phyloP scores from a whole-genome alignment of 1,140 invertebrate genomes.

The Arctopsyche grandis region DNA sequence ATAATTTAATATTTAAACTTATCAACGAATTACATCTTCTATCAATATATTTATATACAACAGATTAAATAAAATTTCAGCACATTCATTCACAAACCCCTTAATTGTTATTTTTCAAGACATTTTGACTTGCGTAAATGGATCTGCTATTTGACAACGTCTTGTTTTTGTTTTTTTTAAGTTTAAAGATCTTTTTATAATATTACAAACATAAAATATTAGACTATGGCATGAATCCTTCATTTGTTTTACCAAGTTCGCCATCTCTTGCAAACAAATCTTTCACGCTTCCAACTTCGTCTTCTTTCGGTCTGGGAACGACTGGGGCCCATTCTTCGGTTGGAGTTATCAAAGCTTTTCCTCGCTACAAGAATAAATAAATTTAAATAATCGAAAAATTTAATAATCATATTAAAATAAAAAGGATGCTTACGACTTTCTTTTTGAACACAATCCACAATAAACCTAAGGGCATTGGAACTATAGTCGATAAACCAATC shows the following conservation, averaged over 20 bases:
- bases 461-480: conserved; percentile 71
- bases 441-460: conserved; percentile 62
- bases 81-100: too few species aligned
- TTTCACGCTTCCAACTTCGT: too few species aligned
- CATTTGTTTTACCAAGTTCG: conserved; percentile 28
- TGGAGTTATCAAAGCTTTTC: conserved; percentile 61
- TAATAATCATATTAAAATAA: conserved; percentile 17
- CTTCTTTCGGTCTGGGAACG: conserved; percentile 36
- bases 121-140: too few species aligned
- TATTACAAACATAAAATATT: too few species aligned
- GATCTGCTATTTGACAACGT: too few species aligned
- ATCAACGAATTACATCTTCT: too few species aligned
- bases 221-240: conserved; percentile 11
- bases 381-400: conserved; percentile 3
- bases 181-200: too few species aligned
- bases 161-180: too few species aligned
- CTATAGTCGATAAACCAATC: conserved; percentile 73
- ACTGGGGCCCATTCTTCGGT: conserved; percentile 67
- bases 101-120: too few species aligned
- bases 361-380: conserved; percentile 57
- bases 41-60: too few species aligned
- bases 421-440: conserved; percentile 67
- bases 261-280: background rate
- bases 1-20: too few species aligned
- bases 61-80: too few species aligned